Percentiles rank a stretch among this genome's conserved stretches.
Conservation (phyloP, 1,140 invertebrate genomes). For the Anoplophora glabripennis region DNA sequence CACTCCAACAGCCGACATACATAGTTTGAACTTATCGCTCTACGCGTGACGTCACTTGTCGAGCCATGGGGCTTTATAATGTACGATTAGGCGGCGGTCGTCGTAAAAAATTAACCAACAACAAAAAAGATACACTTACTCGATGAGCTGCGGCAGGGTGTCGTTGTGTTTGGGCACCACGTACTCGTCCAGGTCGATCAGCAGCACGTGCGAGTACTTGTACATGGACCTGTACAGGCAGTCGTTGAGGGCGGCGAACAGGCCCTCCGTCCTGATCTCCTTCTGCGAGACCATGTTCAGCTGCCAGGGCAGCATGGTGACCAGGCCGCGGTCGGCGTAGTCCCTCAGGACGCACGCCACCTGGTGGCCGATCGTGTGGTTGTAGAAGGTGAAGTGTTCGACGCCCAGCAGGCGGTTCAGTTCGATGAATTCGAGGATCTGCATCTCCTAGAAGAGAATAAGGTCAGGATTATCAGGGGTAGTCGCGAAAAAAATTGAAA, state of each 20-base stretch:
- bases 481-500: too few relatives aligned
- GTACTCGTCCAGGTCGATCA: slow-evolving; percentile 90
- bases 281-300: slow-evolving; percentile 84
- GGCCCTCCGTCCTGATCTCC: slow-evolving; percentile 88
- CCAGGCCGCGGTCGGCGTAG: slow-evolving; percentile 56
- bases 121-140: slow-evolving; percentile 48
- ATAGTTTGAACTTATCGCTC: too few relatives aligned
- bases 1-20: too few relatives aligned
- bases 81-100: too few relatives aligned
- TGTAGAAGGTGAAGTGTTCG: slow-evolving; percentile 89
- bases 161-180: slow-evolving; percentile 78
- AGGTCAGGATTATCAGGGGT: too few relatives aligned
- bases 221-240: slow-evolving; percentile 90
- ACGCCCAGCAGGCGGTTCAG: slow-evolving; percentile 83
- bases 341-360: slow-evolving; percentile 69
- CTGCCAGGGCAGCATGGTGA: slow-evolving; percentile 85
- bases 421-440: slow-evolving; percentile 91
- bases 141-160: slow-evolving; percentile 62
- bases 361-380: slow-evolving; percentile 78
- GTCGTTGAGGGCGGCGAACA: slow-evolving; percentile 90
- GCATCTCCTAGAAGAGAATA: slow-evolving; percentile 60
- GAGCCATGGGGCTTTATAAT: too few relatives aligned
- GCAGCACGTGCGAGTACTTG: slow-evolving; percentile 71
- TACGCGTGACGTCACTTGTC: too few relatives aligned
- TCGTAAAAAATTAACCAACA: background rate